A percentile compares a stretch with the other conserved stretches of the same genome.
These are phyloP conservation scores for Lobophora halterata DNA, from an alignment of 2,888 invertebrate species.

Conservation along the genomic window DNA sequence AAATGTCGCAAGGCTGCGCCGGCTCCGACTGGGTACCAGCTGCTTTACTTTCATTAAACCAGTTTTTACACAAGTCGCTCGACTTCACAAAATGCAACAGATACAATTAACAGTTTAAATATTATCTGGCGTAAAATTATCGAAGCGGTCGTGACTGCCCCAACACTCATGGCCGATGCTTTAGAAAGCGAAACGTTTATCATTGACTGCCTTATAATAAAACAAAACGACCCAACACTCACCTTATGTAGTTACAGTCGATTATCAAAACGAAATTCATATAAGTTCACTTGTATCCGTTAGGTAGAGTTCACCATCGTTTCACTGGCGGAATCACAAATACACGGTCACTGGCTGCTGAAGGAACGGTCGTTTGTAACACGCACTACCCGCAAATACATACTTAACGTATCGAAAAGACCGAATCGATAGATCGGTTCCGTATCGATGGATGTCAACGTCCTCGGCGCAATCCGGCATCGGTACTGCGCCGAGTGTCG, in stretches of 20 bases:
- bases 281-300: slow-evolving; percentile 59
- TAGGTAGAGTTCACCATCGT: slow-evolving; percentile 75
- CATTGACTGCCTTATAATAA: slow-evolving; percentile 56
- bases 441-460: slow-evolving; percentile 65
- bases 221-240: slow-evolving; percentile 49
- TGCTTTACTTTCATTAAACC: slow-evolving; percentile 65
- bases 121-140: slow-evolving; percentile 52
- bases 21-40: slow-evolving; percentile 40
- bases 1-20: slow-evolving; percentile 55
- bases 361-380: slow-evolving; percentile 51
- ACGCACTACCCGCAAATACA: slow-evolving; percentile 67
- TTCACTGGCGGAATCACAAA: slow-evolving; percentile 65
- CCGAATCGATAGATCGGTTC: slow-evolving; percentile 50
- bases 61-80: slow-evolving; percentile 48
- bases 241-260: slow-evolving; percentile 57
- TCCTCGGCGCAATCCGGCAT: slow-evolving; percentile 67
- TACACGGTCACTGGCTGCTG: slow-evolving; percentile 59
- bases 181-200: slow-evolving; percentile 74
- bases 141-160: slow-evolving; percentile 57
- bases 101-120: slow-evolving; percentile 44
- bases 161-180: slow-evolving; percentile 74
- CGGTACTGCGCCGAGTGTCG: slow-evolving; percentile 56
- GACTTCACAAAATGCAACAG: slow-evolving; percentile 35
- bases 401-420: slow-evolving; percentile 45
- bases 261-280: slow-evolving; percentile 49